Base-by-base conservation (phyloP, 2,797 vertebrate species). In the Rhincodon typus region DNA sequence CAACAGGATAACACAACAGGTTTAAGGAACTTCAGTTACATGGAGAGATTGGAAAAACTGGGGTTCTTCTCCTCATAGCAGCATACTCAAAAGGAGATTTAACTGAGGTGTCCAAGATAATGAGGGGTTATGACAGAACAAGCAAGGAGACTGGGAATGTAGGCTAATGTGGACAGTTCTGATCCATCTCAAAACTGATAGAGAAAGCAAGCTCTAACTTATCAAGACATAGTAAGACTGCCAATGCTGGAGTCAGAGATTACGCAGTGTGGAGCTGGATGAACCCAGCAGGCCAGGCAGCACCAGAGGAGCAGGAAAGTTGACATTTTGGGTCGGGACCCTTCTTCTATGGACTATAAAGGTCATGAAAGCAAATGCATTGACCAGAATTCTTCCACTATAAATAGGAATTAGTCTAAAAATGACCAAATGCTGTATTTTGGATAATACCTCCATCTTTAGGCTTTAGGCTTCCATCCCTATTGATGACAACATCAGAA, bases 401-500 rank as follows among this genome's bases (percentile, higher is more conserved):
- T 42, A 57, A 96, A 62, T 19, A 17, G 8, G 72, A 19, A 2
- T 8, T 23, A 53, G 57, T 2, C 87, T 66, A 21, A 91, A 91
- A n/a, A 91, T 21, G 4, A 69, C n/a, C 21, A 8, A 19, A 21
- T 17, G 53, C 50, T 86, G 4, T 86, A 15, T 70, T 84, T 66
- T 62, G 6, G 8, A 50, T n/a, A 66, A n/a, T 96, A 99, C 99
- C 97, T 96, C 98, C 96, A 96, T 98, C 98, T 96, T 97, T 97
- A 0, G 98, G 97, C 0, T 98, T 98, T 95, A 99, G 98, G 0
- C 99, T 98, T 96, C 99, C 99, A 77, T 99, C 99, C 79, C 99
- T 98, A 97, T 99, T 99, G 97, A 99, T 99, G 96, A 99, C 96
- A 3, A 99, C 97, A 96, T 99, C 98, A 0, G 98, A 98, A 96